Conservation (phyloP, 1,140 invertebrate genomes). For the Drosophila cardini region DNA sequence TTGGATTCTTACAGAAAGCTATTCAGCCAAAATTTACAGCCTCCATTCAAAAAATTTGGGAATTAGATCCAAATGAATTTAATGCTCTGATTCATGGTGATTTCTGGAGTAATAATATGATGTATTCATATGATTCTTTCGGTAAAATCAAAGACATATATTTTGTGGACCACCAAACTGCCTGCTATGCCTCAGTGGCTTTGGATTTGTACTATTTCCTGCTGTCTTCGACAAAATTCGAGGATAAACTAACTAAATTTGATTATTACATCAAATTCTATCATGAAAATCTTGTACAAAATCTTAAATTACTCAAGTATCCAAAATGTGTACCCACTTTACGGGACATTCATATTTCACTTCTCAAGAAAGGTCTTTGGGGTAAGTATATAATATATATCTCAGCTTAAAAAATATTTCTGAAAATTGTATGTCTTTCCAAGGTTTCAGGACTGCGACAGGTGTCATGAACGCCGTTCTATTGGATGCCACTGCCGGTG, state of each 20-base stretch:
- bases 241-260: conserved; percentile 71
- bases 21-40: conserved; percentile 35
- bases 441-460: conserved; percentile 47
- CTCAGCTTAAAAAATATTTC: neutral
- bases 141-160: conserved; percentile 77
- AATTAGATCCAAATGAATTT: conserved; percentile 85
- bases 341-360: conserved; percentile 51
- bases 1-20: neutral
- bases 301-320: conserved; percentile 70
- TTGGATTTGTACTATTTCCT: conserved; percentile 71
- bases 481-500: too few relatives aligned
- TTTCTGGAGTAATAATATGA: conserved; percentile 86
- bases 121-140: conserved; percentile 86
- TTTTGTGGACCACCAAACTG: conserved; percentile 67
- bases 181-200: conserved; percentile 58
- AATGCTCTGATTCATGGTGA: conserved; percentile 88
- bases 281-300: conserved; percentile 61
- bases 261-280: conserved; percentile 74
- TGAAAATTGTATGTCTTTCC: neutral
- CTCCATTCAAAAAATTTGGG: conserved; percentile 26
- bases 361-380: conserved; percentile 58
- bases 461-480: conserved; percentile 54
- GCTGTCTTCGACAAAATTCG: conserved; percentile 64
- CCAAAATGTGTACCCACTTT: conserved; percentile 56
- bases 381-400: conserved; percentile 41